A percentile compares a stretch with the other conserved stretches of the same genome.
phyloP scores from a whole-genome alignment of 64 coral and sea anemone genomes.

The Stichodactyla mertensii region DNA sequence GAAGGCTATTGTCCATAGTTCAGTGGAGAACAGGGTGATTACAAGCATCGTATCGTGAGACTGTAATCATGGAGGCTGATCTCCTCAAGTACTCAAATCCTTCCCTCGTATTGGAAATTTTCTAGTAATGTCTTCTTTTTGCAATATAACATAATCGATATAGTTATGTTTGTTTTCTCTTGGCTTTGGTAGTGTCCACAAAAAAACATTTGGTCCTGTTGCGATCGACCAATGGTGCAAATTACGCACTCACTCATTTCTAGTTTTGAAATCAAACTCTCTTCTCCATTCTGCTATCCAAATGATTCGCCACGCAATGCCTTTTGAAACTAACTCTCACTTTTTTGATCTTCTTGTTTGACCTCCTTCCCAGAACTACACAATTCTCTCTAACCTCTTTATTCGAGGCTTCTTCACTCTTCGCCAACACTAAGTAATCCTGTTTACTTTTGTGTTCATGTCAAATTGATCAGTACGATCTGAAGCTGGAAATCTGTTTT shows the following conservation, averaged over 20 bases:
- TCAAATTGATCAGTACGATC: conserved; percentile 8
- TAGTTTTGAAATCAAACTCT: not conserved
- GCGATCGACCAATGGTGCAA: conserved; percentile 8
- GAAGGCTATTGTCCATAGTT: conserved; percentile 9
- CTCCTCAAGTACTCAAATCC: conserved; percentile 5
- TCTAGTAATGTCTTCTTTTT: not conserved
- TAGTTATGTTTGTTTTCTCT: conserved; percentile 20
- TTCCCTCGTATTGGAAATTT: not conserved
- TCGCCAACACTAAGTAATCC: not conserved
- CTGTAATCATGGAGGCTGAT: conserved; percentile 7
- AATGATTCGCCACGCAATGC: not conserved
- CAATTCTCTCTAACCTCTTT: not conserved
- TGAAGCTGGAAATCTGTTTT: not conserved
- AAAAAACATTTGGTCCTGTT: conserved; percentile 17
- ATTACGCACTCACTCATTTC: conserved; percentile 6
- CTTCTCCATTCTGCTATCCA: not conserved
- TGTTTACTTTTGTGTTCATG: conserved; percentile 1
- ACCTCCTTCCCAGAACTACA: conserved; percentile 1
- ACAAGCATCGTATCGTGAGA: conserved; percentile 3
- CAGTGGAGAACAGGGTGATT: not conserved
- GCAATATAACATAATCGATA: conserved; percentile 3
- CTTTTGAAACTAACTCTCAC: not conserved
- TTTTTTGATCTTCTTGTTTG: not conserved
- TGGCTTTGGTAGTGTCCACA: conserved; percentile 19
- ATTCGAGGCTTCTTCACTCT: not conserved